Evolutionary conservation across 64 coral and sea anemone species (phyloP).

Genomic region (Catalaphyllia jardinei): DNA sequence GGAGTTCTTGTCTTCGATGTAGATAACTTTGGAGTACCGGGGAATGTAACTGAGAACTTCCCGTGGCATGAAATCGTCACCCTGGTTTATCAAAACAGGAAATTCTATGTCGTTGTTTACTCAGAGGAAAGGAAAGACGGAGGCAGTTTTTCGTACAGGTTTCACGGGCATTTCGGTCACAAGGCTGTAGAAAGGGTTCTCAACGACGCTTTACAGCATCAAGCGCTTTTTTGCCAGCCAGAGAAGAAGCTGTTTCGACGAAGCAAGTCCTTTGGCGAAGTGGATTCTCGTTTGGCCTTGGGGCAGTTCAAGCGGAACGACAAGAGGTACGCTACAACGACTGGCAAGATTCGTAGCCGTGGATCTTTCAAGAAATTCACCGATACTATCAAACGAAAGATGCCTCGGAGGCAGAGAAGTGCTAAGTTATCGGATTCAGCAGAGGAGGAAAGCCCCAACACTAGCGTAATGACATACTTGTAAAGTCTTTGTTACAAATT

Average conservation of each 20-base stretch:
- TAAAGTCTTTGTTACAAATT: not conserved
- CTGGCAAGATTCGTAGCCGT: not conserved
- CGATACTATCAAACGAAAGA: conserved; percentile 57
- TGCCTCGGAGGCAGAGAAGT: conserved; percentile 42
- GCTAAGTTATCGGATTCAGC: not conserved
- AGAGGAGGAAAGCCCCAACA: not conserved
- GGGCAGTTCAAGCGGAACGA: conserved; percentile 47
- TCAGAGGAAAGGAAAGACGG: conserved; percentile 78
- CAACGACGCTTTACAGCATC: conserved; percentile 40
- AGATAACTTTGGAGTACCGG: conserved; percentile 42
- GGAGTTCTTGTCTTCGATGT: conserved; percentile 75
- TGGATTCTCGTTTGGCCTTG: conserved; percentile 57
- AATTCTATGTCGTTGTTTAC: conserved; percentile 84
- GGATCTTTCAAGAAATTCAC: conserved; percentile 67
- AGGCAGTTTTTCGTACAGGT: conserved; percentile 79
- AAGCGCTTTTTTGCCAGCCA: conserved; percentile 74
- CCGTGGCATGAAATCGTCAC: conserved; percentile 81
- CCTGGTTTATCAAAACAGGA: conserved; percentile 70
- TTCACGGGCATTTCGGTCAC: conserved; percentile 83
- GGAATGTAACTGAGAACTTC: conserved; percentile 52
- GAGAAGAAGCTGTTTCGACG: conserved; percentile 75
- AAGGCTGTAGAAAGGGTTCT: conserved; percentile 69
- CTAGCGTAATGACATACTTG: conserved; percentile 2
- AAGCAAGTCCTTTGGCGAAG: conserved; percentile 83
- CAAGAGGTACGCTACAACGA: conserved; percentile 55